Base-by-base conservation (phyloP, 2,797 vertebrate genomes). In the Enteromius unitaeniatus region DNA sequence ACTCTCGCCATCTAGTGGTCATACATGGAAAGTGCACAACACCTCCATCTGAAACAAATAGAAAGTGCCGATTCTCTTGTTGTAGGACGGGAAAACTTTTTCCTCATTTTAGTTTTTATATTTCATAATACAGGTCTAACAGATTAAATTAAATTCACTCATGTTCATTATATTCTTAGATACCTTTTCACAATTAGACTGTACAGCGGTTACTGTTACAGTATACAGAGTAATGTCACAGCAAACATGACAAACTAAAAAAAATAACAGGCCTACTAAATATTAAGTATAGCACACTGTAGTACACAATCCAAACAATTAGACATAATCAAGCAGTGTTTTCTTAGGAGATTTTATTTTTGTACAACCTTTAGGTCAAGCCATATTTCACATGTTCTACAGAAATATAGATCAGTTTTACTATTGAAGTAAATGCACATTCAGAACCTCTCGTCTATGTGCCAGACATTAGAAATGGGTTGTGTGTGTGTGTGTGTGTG, bases 361-460 rank as follows among this genome's bases (percentile, higher is more conserved):
- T 77, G 76, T 84, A 78, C 79, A 85, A 85, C 78, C 51, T 69
- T 84, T 69, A 47, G 13, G 47, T 77, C 51, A 78, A 85, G 70
- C 53, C 72, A 49, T 58, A 77, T 68, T 73, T 65, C 47, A 75
- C 55, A 23, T 49, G 37, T 78, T 81, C 82, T 84, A 77, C 78
- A 86, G 55, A 84, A 86, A 85, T 82, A 79, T 87, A 87, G 31
- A 78, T 80, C 45, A 78, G n/a, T 42, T 58, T 70, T 53, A 60
- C 21, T 37, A 62, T n/a, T 69, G 60, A 67, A 85, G 78, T 72
- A 77, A 73, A 82, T 64, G 74, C 83, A 86, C 81, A 86, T 75
- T 72, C 51, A 77, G 53, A 78, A 69, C 45, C 37, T 67, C 70
- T 79, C n/a, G 7, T 70, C 51, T 42, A n/a, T 78, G 73, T 60